These are phyloP conservation scores for Habroteleia sp. DNA, from an alignment of 2,888 invertebrate genomes.

Conservation along the genomic window DNA sequence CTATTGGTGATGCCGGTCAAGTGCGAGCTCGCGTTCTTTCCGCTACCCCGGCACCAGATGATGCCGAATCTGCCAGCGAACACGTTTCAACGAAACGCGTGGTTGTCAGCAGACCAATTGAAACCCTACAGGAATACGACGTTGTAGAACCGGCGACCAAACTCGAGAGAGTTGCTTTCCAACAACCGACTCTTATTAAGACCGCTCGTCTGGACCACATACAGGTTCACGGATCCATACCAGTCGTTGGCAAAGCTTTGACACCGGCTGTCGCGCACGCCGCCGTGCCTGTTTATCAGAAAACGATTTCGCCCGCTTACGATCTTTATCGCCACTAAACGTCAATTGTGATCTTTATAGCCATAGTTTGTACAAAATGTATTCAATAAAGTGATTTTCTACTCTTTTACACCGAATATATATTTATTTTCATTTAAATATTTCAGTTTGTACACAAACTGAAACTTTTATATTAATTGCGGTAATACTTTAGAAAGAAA, in stretches of 20 bases:
- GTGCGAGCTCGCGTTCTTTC: constrained; percentile 83
- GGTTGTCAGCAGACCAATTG: constrained; percentile 84
- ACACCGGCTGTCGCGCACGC: constrained; percentile 74
- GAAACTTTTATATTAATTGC: no score
- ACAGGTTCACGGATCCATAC: constrained; percentile 80
- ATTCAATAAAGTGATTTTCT: constrained; percentile 40
- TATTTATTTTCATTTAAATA: background rate
- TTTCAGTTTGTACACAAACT: no score
- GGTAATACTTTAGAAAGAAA: no score
- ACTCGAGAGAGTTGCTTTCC: constrained; percentile 83
- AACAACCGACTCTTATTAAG: constrained; percentile 82
- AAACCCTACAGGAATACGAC: constrained; percentile 84
- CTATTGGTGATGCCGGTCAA: constrained; percentile 81
- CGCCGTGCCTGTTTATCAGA: constrained; percentile 75
- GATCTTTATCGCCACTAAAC: constrained; percentile 67
- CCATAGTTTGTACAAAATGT: constrained; percentile 34
- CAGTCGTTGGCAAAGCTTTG: constrained; percentile 78
- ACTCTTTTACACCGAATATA: constrained; percentile 12
- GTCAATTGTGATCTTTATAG: constrained; percentile 1
- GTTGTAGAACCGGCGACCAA: constrained; percentile 84
- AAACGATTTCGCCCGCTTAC: constrained; percentile 72
- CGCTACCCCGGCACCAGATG: constrained; percentile 83
- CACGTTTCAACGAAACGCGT: constrained; percentile 84
- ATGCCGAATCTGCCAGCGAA: constrained; percentile 82
- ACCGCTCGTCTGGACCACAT: constrained; percentile 81